These are phyloP conservation scores for Tenualosa thibaudeaui DNA, from an alignment of 2,797 vertebrate genomes.

Conservation along the genomic window DNA sequence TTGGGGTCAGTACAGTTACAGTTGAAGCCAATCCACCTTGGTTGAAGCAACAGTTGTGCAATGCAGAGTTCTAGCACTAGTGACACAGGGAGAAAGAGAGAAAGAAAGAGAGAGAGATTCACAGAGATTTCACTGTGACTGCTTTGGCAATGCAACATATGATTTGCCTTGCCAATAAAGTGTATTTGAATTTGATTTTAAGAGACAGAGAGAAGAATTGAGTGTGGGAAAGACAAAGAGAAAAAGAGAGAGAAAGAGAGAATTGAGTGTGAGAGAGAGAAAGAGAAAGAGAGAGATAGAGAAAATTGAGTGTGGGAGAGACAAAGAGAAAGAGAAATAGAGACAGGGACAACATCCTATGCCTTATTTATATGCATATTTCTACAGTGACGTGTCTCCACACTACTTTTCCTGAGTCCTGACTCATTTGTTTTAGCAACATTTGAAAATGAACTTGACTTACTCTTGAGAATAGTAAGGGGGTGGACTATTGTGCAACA, in stretches of 20 bases:
- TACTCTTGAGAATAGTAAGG: not conserved
- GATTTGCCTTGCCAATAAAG: no score
- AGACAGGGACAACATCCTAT: not conserved
- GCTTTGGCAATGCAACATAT: no score
- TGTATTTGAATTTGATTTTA: no score
- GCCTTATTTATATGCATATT: conserved; percentile 9
- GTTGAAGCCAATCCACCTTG: not conserved
- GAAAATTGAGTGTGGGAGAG: not conserved
- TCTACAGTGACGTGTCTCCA: not conserved
- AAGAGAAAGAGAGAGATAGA: not conserved
- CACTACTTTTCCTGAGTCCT: not conserved
- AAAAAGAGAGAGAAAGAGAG: conserved; percentile 5
- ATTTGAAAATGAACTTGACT: not conserved
- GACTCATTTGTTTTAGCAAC: conserved; percentile 3
- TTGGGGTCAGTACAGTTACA: conserved; percentile 6
- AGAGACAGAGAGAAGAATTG: not conserved
- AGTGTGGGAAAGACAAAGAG: not conserved
- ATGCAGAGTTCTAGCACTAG: not conserved
- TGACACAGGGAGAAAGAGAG: not conserved
- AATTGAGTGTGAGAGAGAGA: not conserved
- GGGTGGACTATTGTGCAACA: not conserved
- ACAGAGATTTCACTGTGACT: no score
- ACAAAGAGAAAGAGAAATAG: not conserved
- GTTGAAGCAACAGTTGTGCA: not conserved
- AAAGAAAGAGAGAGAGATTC: not conserved